Conservation (phyloP, 2,888 invertebrate genomes). For the Agriotes lineatus region DNA sequence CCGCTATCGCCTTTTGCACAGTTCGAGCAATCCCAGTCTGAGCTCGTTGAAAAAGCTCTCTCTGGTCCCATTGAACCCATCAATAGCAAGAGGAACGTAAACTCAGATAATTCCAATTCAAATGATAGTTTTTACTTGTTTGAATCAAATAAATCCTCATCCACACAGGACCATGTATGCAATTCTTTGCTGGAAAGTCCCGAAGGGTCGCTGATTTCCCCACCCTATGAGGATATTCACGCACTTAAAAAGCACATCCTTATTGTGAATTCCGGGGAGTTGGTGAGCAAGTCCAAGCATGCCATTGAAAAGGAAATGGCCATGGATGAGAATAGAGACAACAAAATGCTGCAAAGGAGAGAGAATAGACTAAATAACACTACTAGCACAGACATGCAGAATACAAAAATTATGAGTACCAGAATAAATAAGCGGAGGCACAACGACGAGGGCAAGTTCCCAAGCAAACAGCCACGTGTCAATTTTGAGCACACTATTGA, state of each 20-base stretch:
- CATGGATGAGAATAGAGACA: too few relatives aligned
- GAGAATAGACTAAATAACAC: too few relatives aligned
- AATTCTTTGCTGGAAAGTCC: not conserved
- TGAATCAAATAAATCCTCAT: not conserved
- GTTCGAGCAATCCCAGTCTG: conserved; percentile 28
- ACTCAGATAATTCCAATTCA: conserved; percentile 17
- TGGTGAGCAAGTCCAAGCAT: not conserved
- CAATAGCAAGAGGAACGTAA: not conserved
- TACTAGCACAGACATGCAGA: too few relatives aligned
- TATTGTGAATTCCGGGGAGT: not conserved
- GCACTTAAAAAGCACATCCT: conserved; percentile 17
- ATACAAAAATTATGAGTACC: not conserved
- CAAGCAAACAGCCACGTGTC: conserved; percentile 6
- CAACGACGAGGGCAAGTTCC: not conserved
- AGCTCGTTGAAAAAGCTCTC: conserved; percentile 19
- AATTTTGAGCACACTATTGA: conserved; percentile 20
- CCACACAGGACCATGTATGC: not conserved
- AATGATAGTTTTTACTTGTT: conserved; percentile 23
- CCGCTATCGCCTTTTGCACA: conserved; percentile 16
- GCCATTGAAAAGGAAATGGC: not conserved
- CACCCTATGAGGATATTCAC: conserved; percentile 28
- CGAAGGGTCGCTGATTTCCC: conserved; percentile 19
- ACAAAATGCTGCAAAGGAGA: too few relatives aligned
- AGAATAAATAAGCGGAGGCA: not conserved
- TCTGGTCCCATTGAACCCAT: conserved; percentile 15